Evolutionary conservation across 2,797 vertebrate species (phyloP), one percentile per base, ranked within the genome.

Genomic region (Aphelocoma californica): DNA sequence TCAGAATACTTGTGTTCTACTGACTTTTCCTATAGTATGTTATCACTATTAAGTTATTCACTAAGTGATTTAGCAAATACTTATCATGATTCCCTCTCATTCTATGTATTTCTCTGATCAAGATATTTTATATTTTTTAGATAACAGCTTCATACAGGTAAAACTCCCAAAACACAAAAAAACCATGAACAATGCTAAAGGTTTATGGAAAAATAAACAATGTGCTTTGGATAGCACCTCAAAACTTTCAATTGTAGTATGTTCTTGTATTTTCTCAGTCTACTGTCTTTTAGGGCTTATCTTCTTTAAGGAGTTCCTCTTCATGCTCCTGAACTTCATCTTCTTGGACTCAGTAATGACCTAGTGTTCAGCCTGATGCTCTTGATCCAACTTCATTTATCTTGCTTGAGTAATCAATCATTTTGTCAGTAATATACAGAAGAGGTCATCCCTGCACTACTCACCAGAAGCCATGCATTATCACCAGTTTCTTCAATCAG

Each of bases 101-200:
- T 71, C 18, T 38, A 38, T 70, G 2, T 18, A 62, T 88, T 81
- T 73, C 24, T 82, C 53, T 12, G 5, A 45, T 60, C 13, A 38
- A 65, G 10, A n/a, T 19, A 32, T n/a, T 56, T 56, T 51, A 7
- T 16, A 21, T 5, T 16, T 47, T 78, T 73, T 15, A 6, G 13
- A 42, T 67, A 38, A 51, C 29, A 44, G 5, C 62, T 51, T 7
- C 2, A 47, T 32, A 23, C 2, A 78, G 11, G 5, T 20, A 42
- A 71, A 74, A 38, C 3, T 34, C 36, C 6, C 4, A 31, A 74
- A 70, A 72, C 32, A 31, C 3, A 62, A 11, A 67, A 81, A 36
- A 7, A 47, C 2, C 3, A 9, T 7, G 8, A 26, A 74, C 54
- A 26, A 29, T 31, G 5, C 1, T 45, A 47, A 60, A 54, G 0